Evolutionary conservation across 92 coral and sea anemone genomes (phyloP).

Genomic region (Metridium senile): DNA sequence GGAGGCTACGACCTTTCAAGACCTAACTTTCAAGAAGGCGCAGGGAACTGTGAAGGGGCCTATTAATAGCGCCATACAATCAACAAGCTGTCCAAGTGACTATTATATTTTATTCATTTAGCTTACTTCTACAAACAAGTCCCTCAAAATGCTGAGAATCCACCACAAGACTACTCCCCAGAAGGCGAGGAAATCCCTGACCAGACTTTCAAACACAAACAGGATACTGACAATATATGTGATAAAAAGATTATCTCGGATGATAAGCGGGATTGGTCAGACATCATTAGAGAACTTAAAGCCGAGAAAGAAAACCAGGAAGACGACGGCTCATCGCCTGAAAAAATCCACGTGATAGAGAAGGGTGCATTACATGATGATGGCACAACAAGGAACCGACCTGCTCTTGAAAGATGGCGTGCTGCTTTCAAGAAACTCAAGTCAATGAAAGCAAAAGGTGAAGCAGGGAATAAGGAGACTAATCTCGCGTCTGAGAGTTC

Average conservation of each 20-base stretch:
- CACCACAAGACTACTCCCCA: constrained; percentile 48
- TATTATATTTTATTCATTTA: too few species aligned
- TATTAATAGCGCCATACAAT: too few species aligned
- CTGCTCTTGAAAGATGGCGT: neutral
- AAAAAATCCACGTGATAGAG: neutral
- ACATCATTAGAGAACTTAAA: constrained; percentile 15
- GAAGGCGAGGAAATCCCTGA: constrained; percentile 31
- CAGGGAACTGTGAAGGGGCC: too few species aligned
- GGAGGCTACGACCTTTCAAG: too few species aligned
- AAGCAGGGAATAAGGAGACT: neutral
- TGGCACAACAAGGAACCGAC: neutral
- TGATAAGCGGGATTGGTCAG: constrained; percentile 26
- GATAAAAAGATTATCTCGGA: neutral
- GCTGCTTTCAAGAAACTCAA: constrained; percentile 2
- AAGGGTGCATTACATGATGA: neutral
- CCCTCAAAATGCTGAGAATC: constrained; percentile 67
- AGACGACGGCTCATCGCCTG: neutral
- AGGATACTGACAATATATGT: neutral
- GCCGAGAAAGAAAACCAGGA: constrained; percentile 19
- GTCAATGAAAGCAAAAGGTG: neutral
- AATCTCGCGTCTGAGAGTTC: too few species aligned
- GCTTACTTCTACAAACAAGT: constrained; percentile 80
- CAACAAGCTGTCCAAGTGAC: too few species aligned
- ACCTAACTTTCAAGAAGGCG: too few species aligned
- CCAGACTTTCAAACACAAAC: neutral